A percentile compares a stretch with the other conserved stretches of the same genome.
phyloP scores from a whole-genome alignment of 1,140 invertebrate species.

The Sipha flava region DNA sequence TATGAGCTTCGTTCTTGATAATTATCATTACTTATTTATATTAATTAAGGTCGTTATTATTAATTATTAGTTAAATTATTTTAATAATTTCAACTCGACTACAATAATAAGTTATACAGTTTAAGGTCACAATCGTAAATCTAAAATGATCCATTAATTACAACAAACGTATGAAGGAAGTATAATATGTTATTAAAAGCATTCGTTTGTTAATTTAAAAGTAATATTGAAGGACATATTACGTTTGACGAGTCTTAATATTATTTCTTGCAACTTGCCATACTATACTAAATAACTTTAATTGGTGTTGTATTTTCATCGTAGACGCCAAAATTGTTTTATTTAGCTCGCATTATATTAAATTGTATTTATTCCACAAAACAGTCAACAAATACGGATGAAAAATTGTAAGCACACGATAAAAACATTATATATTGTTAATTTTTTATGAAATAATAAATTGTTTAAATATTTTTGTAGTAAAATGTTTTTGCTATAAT shows the following conservation, averaged over 20 bases:
- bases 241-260: not conserved
- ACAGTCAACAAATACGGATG: too few relatives aligned
- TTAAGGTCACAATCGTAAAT: slow-evolving; percentile 19
- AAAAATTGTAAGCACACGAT: too few relatives aligned
- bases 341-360: too few relatives aligned
- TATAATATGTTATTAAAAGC: not conserved
- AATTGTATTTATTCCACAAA: too few relatives aligned
- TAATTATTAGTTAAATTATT: not conserved
- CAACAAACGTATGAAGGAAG: not conserved
- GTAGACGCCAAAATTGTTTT: too few relatives aligned
- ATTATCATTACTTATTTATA: not conserved
- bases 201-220: slow-evolving; percentile 1
- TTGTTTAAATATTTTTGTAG: too few relatives aligned
- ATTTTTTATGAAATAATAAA: too few relatives aligned
- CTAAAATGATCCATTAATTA: slow-evolving; percentile 21
- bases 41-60: not conserved
- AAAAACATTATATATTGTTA: too few relatives aligned
- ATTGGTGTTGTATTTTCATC: too few relatives aligned
- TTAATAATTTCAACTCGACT: not conserved
- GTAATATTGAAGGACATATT: not conserved
- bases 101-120: not conserved
- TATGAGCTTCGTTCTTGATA: not conserved
- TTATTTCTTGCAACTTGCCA: not conserved
- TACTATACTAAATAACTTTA: too few relatives aligned
- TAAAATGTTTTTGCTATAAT: too few relatives aligned